Evolutionary conservation across 1,140 invertebrate species (phyloP).

Genomic region (Hormaphis cornu): DNA sequence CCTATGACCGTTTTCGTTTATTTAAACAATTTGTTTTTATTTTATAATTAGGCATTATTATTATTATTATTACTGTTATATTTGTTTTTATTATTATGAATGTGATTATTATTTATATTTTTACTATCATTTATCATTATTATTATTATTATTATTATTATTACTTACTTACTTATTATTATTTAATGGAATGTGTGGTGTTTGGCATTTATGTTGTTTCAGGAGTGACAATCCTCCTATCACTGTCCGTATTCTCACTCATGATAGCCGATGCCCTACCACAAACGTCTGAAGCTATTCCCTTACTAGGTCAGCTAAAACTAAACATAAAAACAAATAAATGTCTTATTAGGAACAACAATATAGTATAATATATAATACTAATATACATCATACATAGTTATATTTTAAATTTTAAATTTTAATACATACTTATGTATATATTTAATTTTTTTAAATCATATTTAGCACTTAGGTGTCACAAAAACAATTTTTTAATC

Average conservation of each 20-base stretch:
- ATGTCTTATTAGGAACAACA: conserved; percentile 11
- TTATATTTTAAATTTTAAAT: background rate
- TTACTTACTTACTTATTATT: conserved; percentile 20
- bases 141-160: conserved; percentile 4
- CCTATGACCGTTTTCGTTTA: background rate
- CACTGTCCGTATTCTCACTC: conserved; percentile 64
- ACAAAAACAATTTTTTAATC: too few relatives aligned
- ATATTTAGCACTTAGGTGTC: too few relatives aligned
- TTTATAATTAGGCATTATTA: too few relatives aligned
- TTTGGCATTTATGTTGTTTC: conserved; percentile 40
- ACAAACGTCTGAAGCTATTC: conserved; percentile 60
- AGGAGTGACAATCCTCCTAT: conserved; percentile 66
- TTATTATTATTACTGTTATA: background rate
- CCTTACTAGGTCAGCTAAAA: conserved; percentile 53
- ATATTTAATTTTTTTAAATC: too few relatives aligned
- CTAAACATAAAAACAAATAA: conserved; percentile 33
- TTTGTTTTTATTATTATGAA: conserved; percentile 1
- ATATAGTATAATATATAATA: background rate
- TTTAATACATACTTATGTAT: background rate
- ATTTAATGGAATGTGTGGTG: conserved; percentile 30
- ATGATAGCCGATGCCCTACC: conserved; percentile 58
- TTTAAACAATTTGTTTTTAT: background rate
- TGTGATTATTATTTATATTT: background rate
- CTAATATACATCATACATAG: background rate
- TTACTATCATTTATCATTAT: conserved; percentile 16